A percentile compares a stretch with the other conserved stretches of the same genome.
Evolutionary conservation across 2,888 invertebrate genomes (phyloP).

Genomic region (Phlogophora meticulosa): DNA sequence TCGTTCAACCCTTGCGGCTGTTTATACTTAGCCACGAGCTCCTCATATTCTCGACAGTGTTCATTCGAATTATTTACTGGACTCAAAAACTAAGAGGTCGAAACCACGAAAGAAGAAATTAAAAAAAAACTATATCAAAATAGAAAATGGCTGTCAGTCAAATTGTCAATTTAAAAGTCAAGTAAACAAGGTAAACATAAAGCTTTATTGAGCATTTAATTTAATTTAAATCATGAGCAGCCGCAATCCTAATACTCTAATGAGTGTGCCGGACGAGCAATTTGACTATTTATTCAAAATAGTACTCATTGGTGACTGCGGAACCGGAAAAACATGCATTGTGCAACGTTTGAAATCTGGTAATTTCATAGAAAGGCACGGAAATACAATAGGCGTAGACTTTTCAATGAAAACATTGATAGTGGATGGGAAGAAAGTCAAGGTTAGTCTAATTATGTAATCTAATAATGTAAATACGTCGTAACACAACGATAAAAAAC

Average conservation of each 20-base stretch:
- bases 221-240: slow-evolving; percentile 91
- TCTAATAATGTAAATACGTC: slow-evolving; percentile 63
- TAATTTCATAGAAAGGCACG: slow-evolving; percentile 98
- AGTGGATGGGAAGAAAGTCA: slow-evolving; percentile 98
- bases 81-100: background rate
- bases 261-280: slow-evolving; percentile 94
- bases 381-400: slow-evolving; percentile 99
- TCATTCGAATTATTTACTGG: accelerated
- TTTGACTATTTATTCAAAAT: slow-evolving; percentile 99
- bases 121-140: slow-evolving; percentile 59
- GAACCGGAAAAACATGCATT: slow-evolving; percentile 98
- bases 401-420: slow-evolving; percentile 99
- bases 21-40: too few species aligned
- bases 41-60: background rate
- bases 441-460: slow-evolving; percentile 92
- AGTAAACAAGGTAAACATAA: slow-evolving; percentile 80
- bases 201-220: slow-evolving; percentile 65
- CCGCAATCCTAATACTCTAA: slow-evolving; percentile 94
- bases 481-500: slow-evolving; percentile 17
- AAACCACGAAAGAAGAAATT: background rate
- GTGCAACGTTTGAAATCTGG: slow-evolving; percentile 99
- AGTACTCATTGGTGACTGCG: slow-evolving; percentile 97
- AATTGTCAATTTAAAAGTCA: slow-evolving; percentile 68
- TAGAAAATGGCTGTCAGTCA: slow-evolving; percentile 60
- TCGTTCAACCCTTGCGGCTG: too few species aligned